Percentiles rank a stretch among this genome's conserved stretches.
These are phyloP conservation scores for Anniella stebbinsi DNA, from an alignment of 2,797 vertebrate genomes.

Conservation along the genomic window DNA sequence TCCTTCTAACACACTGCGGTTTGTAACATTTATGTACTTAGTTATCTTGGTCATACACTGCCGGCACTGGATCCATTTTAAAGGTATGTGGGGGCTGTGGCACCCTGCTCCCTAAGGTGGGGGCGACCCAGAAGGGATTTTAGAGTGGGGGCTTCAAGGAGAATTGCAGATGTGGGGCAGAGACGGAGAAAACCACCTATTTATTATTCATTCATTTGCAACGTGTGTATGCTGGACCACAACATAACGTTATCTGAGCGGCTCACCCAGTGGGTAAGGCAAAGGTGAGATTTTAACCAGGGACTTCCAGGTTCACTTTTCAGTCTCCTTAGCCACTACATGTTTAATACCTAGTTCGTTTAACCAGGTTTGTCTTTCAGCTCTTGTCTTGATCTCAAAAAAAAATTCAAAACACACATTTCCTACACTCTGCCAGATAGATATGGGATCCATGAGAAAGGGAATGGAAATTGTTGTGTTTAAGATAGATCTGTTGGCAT, in stretches of 20 bases:
- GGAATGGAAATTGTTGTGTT: slow-evolving; percentile 1
- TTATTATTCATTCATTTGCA: too few relatives aligned
- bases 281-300: neutral
- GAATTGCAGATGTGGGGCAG: neutral
- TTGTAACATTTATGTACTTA: too few relatives aligned
- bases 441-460: slow-evolving; percentile 38
- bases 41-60: too few relatives aligned
- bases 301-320: neutral
- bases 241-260: too few relatives aligned
- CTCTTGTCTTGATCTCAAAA: neutral
- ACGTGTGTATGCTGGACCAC: too few relatives aligned
- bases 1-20: too few relatives aligned
- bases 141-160: neutral
- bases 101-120: too few relatives aligned
- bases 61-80: too few relatives aligned
- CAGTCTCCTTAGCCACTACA: neutral
- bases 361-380: neutral
- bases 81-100: too few relatives aligned
- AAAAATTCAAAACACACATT: slow-evolving; percentile 41
- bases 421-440: slow-evolving; percentile 24
- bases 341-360: neutral
- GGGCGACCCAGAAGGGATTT: too few relatives aligned
- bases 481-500: slow-evolving; percentile 18
- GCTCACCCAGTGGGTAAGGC: neutral
- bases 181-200: too few relatives aligned